These are phyloP conservation scores for Artibeus lituratus DNA, from an alignment of 2,797 vertebrate species.

Conservation along the genomic window DNA sequence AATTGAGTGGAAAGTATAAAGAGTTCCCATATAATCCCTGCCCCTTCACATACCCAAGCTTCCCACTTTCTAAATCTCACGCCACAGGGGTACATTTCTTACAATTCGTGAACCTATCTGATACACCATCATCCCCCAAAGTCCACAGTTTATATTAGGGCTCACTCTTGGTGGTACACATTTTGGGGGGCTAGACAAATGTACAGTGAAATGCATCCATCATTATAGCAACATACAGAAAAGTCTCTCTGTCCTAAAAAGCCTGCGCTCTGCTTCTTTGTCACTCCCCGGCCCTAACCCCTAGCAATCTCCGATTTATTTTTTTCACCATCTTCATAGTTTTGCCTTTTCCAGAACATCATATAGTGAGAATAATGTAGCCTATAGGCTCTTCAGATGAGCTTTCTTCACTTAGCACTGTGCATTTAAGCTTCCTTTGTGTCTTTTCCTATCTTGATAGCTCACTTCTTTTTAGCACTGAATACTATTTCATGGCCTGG, in stretches of 20 bases:
- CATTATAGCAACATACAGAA: neutral
- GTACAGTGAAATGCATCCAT: neutral
- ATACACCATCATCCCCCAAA: too few species aligned
- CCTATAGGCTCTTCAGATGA: neutral
- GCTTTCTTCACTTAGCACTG: neutral
- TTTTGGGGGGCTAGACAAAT: neutral
- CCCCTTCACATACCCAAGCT: rapidly evolving
- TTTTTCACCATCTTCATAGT: neutral
- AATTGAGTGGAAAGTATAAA: neutral
- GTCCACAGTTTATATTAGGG: neutral
- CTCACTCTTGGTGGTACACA: neutral
- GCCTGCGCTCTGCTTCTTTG: neutral
- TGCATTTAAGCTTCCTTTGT: neutral
- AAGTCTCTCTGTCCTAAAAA: neutral
- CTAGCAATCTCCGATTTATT: neutral
- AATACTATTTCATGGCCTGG: neutral
- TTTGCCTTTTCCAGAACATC: neutral
- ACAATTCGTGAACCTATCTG: neutral
- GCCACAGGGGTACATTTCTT: neutral
- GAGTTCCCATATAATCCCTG: rapidly evolving
- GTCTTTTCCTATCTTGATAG: neutral
- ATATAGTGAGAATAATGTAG: neutral
- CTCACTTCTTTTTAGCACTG: neutral
- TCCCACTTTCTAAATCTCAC: neutral
- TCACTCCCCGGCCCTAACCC: too few species aligned